These are phyloP conservation scores for Thyatira batis DNA, from an alignment of 2,888 invertebrate genomes.

Conservation along the genomic window DNA sequence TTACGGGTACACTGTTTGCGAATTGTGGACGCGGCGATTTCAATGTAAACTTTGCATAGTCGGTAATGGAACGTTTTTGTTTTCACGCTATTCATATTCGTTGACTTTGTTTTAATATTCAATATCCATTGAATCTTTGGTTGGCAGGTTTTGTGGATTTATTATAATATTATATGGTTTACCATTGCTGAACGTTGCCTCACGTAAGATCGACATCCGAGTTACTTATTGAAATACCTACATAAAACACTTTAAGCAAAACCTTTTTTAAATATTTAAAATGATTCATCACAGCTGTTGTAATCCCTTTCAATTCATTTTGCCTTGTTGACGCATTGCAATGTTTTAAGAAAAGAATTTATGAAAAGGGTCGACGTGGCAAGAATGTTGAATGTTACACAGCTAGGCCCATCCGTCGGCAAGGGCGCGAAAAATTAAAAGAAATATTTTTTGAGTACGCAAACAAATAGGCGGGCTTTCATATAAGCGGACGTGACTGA, in stretches of 20 bases:
- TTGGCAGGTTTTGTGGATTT: background rate
- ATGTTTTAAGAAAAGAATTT: constrained; percentile 60
- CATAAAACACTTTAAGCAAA: too few species aligned
- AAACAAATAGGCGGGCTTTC: constrained; percentile 32
- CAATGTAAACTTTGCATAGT: constrained; percentile 34
- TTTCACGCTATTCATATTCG: constrained; percentile 15
- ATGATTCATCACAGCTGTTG: background rate
- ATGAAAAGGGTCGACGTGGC: constrained; percentile 62
- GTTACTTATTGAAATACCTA: too few species aligned
- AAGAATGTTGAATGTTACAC: constrained; percentile 54
- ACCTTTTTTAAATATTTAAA: background rate
- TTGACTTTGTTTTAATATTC: background rate
- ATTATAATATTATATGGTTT: too few species aligned
- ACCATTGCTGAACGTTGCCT: too few species aligned
- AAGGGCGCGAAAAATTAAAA: constrained; percentile 47
- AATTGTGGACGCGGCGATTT: constrained; percentile 37
- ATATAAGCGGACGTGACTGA: constrained; percentile 38
- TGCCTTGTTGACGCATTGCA: constrained; percentile 50
- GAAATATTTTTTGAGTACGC: constrained; percentile 35
- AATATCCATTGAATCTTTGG: background rate
- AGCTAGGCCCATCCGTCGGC: constrained; percentile 23
- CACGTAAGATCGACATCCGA: too few species aligned
- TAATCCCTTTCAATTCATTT: constrained; percentile 24
- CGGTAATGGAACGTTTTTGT: constrained; percentile 35
- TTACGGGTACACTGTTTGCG: constrained; percentile 25